Percentiles rank a stretch among this genome's conserved stretches.
Conservation (phyloP, 1,140 invertebrate genomes). For the Vanessa tameamea region DNA sequence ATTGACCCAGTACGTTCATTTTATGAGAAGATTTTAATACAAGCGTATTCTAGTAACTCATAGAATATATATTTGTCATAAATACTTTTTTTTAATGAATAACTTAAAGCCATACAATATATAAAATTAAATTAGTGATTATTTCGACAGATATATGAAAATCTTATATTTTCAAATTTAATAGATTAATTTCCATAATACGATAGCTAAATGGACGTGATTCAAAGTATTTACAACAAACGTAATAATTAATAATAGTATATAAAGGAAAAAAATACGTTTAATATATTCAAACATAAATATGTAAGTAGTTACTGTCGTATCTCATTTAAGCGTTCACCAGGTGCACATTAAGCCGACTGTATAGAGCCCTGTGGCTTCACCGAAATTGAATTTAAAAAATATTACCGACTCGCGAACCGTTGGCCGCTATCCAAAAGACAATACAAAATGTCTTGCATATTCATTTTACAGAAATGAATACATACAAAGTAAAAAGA, state of each 20-base stretch:
- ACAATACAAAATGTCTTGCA: slow-evolving; percentile 72
- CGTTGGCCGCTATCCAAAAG: slow-evolving; percentile 74
- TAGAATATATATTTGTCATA: no score
- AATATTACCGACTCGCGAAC: slow-evolving; percentile 75
- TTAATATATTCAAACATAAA: slow-evolving; percentile 48
- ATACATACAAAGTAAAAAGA: slow-evolving; percentile 58
- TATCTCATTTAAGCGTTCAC: slow-evolving; percentile 73
- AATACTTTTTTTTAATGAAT: no score
- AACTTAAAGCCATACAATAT: no score
- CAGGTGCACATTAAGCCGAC: slow-evolving; percentile 75
- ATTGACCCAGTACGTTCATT: slow-evolving; percentile 1
- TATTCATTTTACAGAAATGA: slow-evolving; percentile 74
- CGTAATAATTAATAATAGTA: no score
- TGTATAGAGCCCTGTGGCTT: slow-evolving; percentile 71
- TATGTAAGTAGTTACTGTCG: slow-evolving; percentile 56
- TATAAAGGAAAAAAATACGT: not conserved
- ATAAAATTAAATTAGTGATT: no score
- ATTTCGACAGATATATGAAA: no score
- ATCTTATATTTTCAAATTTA: no score
- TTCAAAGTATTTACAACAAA: no score
- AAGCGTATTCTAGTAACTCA: not conserved
- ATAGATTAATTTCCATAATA: no score
- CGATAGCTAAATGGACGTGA: no score
- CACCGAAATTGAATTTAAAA: slow-evolving; percentile 79
- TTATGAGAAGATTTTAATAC: slow-evolving; percentile 3